Evolutionary conservation across 2,113 vertebrate species (phyloP), one percentile per base, ranked within the genome.

Genomic region (Platichthys stellatus): DNA sequence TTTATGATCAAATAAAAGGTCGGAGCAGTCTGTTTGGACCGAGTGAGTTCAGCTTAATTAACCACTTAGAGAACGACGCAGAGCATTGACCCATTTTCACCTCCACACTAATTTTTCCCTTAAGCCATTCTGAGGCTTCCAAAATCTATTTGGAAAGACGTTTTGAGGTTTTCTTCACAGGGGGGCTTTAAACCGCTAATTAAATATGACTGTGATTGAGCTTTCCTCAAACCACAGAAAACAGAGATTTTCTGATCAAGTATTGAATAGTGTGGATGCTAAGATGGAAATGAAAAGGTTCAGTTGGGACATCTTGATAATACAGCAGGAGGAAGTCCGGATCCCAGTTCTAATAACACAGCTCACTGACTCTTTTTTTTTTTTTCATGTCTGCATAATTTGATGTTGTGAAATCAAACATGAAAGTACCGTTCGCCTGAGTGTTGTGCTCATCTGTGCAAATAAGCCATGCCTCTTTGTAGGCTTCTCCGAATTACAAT

Each of bases 71-170:
- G 47, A 4, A 76, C 70, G 28, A 62, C 35, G 17, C n/a, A 35
- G 1, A 51, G 43, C n/a, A 28, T 3, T 65, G 38, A 69, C 73
- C 56, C 45, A 45, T 67, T 70, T 76, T 35, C 59, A 73, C 45
- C 31, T 72, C 59, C 63, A 45, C 15, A 45, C 69, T 68, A 47
- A 68, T 54, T 64, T 49, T 72, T 73, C 24, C 53, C 2, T 47
- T 23, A 54, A 56, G 40, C 65, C 57, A 20, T 74, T 63, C 24
- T 45, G 21, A 38, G n/a, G 12, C 24, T 35, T 57, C 69, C 54
- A 66, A 15, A 65, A 76, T 69, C 6, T 24, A 69, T 73, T 26
- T 61, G 54, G 49, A 35, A 31, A 59, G 14, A 64, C 65, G 14
- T 57, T 26, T 38, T 53, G 23, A 57, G 18, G 21, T 53, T 59